These are phyloP conservation scores for Podarcis cretensis DNA, from an alignment of 2,113 vertebrate species.

Conservation along the genomic window DNA sequence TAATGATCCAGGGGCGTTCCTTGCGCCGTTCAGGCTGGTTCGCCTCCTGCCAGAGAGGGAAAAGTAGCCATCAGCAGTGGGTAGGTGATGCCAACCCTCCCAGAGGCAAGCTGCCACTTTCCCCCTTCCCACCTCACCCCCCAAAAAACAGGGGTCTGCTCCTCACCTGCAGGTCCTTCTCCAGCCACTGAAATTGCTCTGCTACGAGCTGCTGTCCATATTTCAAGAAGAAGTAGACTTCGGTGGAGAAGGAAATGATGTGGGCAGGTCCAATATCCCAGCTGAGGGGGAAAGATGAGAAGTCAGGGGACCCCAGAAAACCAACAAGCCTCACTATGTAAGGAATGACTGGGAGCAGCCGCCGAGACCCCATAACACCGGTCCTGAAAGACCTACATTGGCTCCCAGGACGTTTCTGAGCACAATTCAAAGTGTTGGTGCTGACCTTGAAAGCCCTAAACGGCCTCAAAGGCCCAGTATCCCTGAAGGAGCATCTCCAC, in stretches of 20 bases:
- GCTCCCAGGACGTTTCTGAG: too few relatives aligned
- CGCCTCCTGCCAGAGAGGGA: constrained; percentile 71
- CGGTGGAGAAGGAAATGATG: constrained; percentile 88
- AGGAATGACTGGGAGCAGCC: too few relatives aligned
- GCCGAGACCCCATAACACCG: too few relatives aligned
- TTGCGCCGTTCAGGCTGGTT: constrained; percentile 74
- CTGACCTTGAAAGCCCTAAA: too few relatives aligned
- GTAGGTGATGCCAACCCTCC: too few relatives aligned
- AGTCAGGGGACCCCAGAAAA: neutral
- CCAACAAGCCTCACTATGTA: accelerated
- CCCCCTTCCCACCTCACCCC: accelerated
- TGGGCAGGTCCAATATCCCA: constrained; percentile 88
- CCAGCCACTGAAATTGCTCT: constrained; percentile 85
- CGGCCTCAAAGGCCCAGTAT: too few relatives aligned
- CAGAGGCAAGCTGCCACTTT: too few relatives aligned
- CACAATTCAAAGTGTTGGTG: too few relatives aligned
- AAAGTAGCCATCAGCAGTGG: neutral
- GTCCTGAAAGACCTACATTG: too few relatives aligned
- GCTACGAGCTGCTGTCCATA: constrained; percentile 82
- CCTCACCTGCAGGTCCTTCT: constrained; percentile 83
- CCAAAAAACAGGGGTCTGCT: neutral
- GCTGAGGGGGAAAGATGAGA: constrained; percentile 67
- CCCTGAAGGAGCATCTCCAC: too few relatives aligned
- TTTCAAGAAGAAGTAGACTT: constrained; percentile 87
- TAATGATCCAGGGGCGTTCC: constrained; percentile 86